A percentile compares a stretch with the other conserved stretches of the same genome.
Evolutionary conservation across 2,888 invertebrate genomes (phyloP).

Genomic region (Nemotelus nigrinus): DNA sequence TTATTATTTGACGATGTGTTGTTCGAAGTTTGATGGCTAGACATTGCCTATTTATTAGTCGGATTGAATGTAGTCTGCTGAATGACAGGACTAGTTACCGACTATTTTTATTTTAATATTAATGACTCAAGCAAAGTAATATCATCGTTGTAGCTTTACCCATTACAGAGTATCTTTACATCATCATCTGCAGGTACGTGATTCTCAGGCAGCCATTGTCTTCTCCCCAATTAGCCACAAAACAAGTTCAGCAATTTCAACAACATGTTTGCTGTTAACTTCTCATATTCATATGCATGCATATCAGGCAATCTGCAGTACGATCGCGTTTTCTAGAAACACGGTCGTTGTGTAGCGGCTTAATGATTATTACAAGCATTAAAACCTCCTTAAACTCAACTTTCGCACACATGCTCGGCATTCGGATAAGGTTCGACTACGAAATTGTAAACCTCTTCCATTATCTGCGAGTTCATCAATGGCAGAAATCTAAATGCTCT

Average conservation of each 20-base stretch:
- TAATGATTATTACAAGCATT: conserved; percentile 42
- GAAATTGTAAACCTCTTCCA: conserved; percentile 32
- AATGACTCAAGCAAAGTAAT: background rate
- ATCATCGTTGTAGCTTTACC: conserved; percentile 1
- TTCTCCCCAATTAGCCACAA: conserved; percentile 27
- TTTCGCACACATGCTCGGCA: conserved; percentile 40
- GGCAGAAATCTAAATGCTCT: conserved; percentile 42
- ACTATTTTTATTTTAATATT: no score
- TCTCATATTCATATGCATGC: background rate
- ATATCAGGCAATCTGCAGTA: conserved; percentile 22
- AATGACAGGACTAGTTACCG: no score
- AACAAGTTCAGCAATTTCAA: conserved; percentile 30
- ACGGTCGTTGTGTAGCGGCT: conserved; percentile 29
- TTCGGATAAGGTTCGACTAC: conserved; percentile 27
- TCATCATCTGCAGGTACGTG: background rate
- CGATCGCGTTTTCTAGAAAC: conserved; percentile 23
- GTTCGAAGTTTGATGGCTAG: no score
- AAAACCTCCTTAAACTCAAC: conserved; percentile 41
- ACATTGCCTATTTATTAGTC: no score
- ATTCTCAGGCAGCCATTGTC: conserved; percentile 3
- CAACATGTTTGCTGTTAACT: conserved; percentile 26
- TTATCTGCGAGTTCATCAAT: conserved; percentile 40
- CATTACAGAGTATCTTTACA: conserved; percentile 13
- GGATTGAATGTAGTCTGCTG: no score
- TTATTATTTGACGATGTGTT: no score